Conservation (phyloP, 1,140 invertebrate species). For the Brachionus manjavacas region DNA sequence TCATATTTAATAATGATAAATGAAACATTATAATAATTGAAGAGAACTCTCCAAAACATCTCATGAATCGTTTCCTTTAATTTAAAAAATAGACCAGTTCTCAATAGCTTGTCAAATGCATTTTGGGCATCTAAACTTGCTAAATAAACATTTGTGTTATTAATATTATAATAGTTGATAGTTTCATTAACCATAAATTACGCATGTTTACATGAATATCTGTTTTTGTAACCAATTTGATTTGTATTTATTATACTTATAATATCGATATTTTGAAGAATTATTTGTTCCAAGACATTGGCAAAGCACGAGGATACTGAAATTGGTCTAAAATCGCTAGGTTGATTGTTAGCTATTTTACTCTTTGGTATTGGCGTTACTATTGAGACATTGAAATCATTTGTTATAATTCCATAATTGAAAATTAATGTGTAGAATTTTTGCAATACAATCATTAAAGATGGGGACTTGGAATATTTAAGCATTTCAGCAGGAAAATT, state of each 20-base stretch:
- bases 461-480: background rate
- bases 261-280: background rate
- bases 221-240: background rate
- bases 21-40: background rate
- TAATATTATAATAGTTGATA: background rate
- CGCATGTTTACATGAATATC: background rate
- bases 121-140: background rate
- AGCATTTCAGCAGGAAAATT: constrained; percentile 4
- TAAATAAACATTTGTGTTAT: background rate
- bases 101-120: background rate
- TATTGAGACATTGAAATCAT: background rate
- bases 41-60: background rate
- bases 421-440: background rate
- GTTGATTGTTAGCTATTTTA: background rate
- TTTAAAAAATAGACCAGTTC: background rate
- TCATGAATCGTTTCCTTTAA: background rate
- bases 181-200: background rate
- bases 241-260: background rate
- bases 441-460: background rate
- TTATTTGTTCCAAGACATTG: background rate
- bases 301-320: background rate
- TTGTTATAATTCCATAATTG: background rate
- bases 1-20: background rate
- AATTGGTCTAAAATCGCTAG: background rate
- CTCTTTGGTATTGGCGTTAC: background rate